Percentiles rank a stretch among this genome's conserved stretches.
Conservation (phyloP, 2,888 invertebrate species). For the Agrochola lota region DNA sequence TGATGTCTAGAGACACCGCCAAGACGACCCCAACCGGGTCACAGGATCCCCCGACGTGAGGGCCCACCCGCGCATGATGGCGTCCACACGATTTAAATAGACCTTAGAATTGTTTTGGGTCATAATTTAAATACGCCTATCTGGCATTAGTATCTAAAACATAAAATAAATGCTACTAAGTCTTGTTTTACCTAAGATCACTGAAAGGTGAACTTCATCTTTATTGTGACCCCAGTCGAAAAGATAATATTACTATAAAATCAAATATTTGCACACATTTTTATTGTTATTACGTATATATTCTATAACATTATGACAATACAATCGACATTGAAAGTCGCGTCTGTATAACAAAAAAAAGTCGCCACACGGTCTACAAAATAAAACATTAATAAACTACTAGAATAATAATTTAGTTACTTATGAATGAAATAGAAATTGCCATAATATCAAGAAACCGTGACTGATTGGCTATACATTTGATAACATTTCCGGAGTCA, state of each 20-base stretch:
- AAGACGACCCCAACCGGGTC: no score
- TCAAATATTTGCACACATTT: neutral
- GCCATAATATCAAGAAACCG: constrained; percentile 47
- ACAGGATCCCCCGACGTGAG: no score
- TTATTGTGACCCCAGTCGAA: neutral
- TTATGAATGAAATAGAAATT: constrained; percentile 54
- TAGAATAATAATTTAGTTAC: constrained; percentile 29
- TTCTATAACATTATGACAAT: neutral
- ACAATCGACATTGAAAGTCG: neutral
- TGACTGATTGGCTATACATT: constrained; percentile 49
- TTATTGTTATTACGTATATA: neutral
- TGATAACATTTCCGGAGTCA: constrained; percentile 63
- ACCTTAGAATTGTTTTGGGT: neutral
- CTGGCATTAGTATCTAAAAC: neutral
- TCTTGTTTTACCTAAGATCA: neutral
- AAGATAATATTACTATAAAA: neutral
- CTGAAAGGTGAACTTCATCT: neutral
- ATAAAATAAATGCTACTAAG: neutral
- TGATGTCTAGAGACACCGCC: no score
- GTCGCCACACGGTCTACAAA: constrained; percentile 51
- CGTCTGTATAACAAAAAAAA: constrained; percentile 7
- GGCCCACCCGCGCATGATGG: no score
- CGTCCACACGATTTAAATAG: no score
- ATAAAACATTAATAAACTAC: constrained; percentile 29
- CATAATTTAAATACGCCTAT: neutral